Conservation (phyloP, 1,140 invertebrate species). For the Campodea augens region DNA sequence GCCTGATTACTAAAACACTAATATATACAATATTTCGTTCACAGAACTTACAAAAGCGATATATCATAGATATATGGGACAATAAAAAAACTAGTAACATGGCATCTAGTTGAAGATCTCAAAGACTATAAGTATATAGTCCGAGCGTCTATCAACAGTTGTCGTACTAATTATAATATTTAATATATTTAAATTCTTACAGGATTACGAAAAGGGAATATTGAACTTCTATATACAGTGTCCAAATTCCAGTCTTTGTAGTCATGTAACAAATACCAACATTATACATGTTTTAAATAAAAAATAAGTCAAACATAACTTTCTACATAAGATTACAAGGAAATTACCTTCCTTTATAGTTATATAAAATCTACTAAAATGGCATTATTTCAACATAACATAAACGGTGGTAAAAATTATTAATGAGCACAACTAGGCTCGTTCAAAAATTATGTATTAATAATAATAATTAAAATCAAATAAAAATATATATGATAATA, state of each 20-base stretch:
- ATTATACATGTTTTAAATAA: too few species aligned
- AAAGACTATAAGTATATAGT: constrained; percentile 3
- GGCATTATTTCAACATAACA: constrained; percentile 19
- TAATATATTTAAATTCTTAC: too few species aligned
- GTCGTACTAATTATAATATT: too few species aligned
- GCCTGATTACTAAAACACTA: background rate
- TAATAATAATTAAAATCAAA: background rate
- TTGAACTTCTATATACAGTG: too few species aligned
- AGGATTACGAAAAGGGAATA: too few species aligned
- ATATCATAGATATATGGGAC: constrained; percentile 94
- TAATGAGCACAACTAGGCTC: constrained; percentile 5
- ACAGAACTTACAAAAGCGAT: constrained; percentile 78
- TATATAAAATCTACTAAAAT: constrained; percentile 14
- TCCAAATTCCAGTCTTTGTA: too few species aligned
- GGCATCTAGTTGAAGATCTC: constrained; percentile 16
- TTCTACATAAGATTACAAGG: constrained; percentile 8
- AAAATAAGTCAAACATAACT: too few species aligned
- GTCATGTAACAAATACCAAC: too few species aligned
- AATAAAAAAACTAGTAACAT: constrained; percentile 46
- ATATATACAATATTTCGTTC: constrained; percentile 37
- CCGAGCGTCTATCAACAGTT: too few species aligned
- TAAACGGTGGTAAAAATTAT: constrained; percentile 7
- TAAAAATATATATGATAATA: constrained; percentile 1
- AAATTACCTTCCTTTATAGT: constrained; percentile 11
- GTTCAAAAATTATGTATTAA: constrained; percentile 8